phyloP scores from a whole-genome alignment of 1,140 invertebrate species.

The Condylostylus longicornis region DNA sequence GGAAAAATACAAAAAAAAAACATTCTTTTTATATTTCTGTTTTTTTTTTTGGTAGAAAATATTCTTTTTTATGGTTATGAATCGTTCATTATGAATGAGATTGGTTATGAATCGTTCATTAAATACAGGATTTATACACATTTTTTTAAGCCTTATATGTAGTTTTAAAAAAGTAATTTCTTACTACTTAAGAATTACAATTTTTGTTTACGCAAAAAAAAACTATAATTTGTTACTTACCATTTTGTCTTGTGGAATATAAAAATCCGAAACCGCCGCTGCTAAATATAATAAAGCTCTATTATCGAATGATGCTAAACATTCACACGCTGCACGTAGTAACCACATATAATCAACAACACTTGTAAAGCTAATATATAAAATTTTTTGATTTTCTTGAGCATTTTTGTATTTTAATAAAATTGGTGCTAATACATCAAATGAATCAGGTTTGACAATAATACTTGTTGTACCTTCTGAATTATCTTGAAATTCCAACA shows the following conservation, averaged over 20 bases:
- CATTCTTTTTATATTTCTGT: too few species aligned
- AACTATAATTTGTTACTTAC: too few species aligned
- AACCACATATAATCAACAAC: constrained; percentile 90
- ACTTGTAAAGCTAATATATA: constrained; percentile 66
- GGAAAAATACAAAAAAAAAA: too few species aligned
- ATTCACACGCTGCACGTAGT: constrained; percentile 61
- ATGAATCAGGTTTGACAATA: constrained; percentile 51
- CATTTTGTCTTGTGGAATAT: constrained; percentile 84
- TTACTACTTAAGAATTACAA: too few species aligned
- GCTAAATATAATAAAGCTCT: constrained; percentile 80
- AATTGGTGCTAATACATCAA: constrained; percentile 49
- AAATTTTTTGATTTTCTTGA: constrained; percentile 45
- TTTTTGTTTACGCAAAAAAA: too few species aligned
- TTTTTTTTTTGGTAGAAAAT: too few species aligned
- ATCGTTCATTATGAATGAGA: too few species aligned
- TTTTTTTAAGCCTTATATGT: too few species aligned
- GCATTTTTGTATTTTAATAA: constrained; percentile 56
- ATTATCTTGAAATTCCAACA: constrained; percentile 48
- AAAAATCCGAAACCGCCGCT: constrained; percentile 98
- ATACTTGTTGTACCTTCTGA: constrained; percentile 42
- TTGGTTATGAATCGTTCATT: too few species aligned
- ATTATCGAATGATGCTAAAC: constrained; percentile 48
- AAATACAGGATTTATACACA: too few species aligned
- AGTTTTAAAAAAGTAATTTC: too few species aligned
- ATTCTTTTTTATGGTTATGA: too few species aligned